Percentiles rank a stretch among this genome's conserved stretches.
Evolutionary conservation across 2,888 invertebrate species (phyloP).

Genomic region (Ctenicera cuprea): DNA sequence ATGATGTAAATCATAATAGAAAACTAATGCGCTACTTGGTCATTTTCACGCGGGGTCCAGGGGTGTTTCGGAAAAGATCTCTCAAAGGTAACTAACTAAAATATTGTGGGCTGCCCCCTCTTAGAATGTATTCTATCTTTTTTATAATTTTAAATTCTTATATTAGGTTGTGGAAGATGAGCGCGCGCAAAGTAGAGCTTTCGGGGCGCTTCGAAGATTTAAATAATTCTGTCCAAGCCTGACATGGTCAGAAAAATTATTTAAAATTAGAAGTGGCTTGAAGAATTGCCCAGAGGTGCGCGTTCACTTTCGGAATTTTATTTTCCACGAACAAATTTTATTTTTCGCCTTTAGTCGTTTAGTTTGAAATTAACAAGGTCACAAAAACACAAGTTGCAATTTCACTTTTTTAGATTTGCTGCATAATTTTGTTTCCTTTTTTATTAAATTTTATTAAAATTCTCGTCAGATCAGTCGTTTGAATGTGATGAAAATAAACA

Average conservation of each 20-base stretch:
- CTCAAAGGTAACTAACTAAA: conserved; percentile 90
- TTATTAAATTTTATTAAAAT: conserved; percentile 50
- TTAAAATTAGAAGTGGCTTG: conserved; percentile 32
- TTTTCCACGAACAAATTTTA: conserved; percentile 51
- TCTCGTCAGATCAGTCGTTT: conserved; percentile 70
- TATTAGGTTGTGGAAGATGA: conserved; percentile 67
- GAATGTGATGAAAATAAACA: conserved; percentile 43
- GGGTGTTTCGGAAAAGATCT: conserved; percentile 98
- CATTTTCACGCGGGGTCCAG: conserved; percentile 80
- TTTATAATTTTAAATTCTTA: conserved; percentile 62
- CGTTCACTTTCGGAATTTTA: conserved; percentile 42
- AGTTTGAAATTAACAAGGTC: conserved; percentile 64
- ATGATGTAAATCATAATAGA: conserved; percentile 43
- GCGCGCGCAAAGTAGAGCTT: conserved; percentile 66
- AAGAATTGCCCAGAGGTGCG: conserved; percentile 12
- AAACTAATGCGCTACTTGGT: conserved; percentile 72
- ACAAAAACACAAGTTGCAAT: conserved; percentile 72
- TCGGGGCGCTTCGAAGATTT: conserved; percentile 34
- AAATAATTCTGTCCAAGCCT: conserved; percentile 30
- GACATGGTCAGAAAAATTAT: conserved; percentile 29
- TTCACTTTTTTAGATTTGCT: conserved; percentile 72
- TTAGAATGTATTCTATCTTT: conserved; percentile 72
- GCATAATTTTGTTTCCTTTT: conserved; percentile 64
- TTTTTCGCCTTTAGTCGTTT: conserved; percentile 66
- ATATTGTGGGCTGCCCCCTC: conserved; percentile 73